Conservation (phyloP, 2,797 vertebrate species). For the Lepilemur septentrionalis region DNA sequence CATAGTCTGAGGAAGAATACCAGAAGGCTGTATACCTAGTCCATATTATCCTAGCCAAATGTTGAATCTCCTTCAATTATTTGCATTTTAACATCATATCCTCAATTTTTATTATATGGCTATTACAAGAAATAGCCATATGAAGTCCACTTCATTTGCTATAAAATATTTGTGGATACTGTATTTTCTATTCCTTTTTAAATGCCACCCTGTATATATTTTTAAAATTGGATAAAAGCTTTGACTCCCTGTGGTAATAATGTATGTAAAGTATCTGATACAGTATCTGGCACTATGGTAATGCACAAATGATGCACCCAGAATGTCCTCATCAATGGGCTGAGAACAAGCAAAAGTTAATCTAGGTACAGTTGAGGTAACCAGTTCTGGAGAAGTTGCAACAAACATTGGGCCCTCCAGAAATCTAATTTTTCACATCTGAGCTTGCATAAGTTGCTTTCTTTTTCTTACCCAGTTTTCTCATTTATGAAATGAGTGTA, state of each 20-base stretch:
- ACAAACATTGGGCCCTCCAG: neutral
- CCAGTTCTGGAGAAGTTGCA: constrained; percentile 17
- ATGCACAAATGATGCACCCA: neutral
- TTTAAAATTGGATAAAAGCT: neutral
- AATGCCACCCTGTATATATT: neutral
- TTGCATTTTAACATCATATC: neutral
- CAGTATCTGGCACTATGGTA: neutral
- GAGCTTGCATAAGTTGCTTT: constrained; percentile 35
- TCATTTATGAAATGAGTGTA: constrained; percentile 41
- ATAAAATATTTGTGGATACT: constrained; percentile 23
- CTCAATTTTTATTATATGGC: constrained; percentile 32
- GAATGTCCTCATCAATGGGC: neutral
- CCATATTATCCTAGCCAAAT: neutral
- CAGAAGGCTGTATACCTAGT: neutral
- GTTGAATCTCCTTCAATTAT: neutral
- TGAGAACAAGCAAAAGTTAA: constrained; percentile 2
- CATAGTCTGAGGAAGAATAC: neutral
- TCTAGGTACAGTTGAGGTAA: constrained; percentile 36
- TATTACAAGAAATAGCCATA: neutral
- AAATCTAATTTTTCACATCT: constrained; percentile 54
- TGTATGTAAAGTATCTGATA: neutral
- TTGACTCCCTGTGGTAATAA: neutral
- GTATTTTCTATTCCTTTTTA: neutral
- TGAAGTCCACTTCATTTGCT: constrained; percentile 30
- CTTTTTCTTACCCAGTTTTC: constrained; percentile 54